Base-by-base conservation (phyloP, 2,797 vertebrate species). In the Cyprinodon diabolis region DNA sequence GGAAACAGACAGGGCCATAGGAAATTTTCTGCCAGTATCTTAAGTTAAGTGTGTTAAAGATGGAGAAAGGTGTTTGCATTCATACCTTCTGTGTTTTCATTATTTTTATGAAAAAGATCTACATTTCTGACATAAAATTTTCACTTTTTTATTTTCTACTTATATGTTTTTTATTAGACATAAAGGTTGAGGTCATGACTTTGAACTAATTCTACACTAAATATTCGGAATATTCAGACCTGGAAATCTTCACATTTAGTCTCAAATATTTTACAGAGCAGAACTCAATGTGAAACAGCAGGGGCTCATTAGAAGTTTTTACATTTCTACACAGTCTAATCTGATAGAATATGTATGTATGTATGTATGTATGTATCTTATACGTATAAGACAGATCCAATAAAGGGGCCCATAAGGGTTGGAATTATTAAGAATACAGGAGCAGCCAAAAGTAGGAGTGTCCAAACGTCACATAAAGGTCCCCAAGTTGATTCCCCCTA, bases 241-340 rank as follows among this genome's bases (percentile, higher is more conserved):
- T 10, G 35, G 23, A 30, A 57, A 69, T 13, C n/a, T 69, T 76
- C 48, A 35, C 19, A 23, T 47, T 67, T 37, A 56, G 72, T 51
- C 63, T 75, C 0, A 48, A 25, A 68, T 75, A 3, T 55, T n/a
- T 40, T 13, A 70, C 25, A 37, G 0, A 57, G 51, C 54, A 40
- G 25, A 55, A 68, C 11, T 23, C n/a, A 55, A 37, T 25, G 13
- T 43, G 13, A 62, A n/a, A 47, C 13, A 30, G 47, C 0, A 45
- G 56, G 37, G 58, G 43, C 17, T 17, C 56, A n/a, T 62, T 40
- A 68, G 72, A 65, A 15, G 23, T 14, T 13, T 47, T 71, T 35
- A 7, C 56, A 66, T 48, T 51, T 19, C 40, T 56, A 54, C 30
- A 30, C 30, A 30, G 30, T 76, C 72, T 48, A n/a, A 21, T 37